Conservation (phyloP, 2,113 vertebrate genomes). For the Xyrauchen texanus region DNA sequence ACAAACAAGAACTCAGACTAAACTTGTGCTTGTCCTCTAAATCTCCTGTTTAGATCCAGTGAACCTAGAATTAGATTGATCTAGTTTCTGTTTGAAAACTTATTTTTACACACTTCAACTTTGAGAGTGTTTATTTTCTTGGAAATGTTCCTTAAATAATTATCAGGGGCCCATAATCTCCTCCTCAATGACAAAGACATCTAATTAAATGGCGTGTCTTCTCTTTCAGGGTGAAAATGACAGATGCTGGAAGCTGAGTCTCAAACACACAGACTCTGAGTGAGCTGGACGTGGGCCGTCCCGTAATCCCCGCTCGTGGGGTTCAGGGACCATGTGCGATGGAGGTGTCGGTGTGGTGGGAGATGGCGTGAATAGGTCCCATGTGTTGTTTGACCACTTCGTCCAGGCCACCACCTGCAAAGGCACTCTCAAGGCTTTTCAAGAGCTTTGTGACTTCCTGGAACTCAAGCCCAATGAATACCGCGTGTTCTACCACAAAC, state of each 20-base stretch:
- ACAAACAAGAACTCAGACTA: too few species aligned
- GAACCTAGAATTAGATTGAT: too few species aligned
- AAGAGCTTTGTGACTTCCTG: slow-evolving; percentile 91
- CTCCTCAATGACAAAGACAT: too few species aligned
- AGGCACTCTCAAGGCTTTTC: slow-evolving; percentile 94
- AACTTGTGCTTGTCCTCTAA: too few species aligned
- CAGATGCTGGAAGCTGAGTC: slow-evolving; percentile 64
- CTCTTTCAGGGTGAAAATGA: slow-evolving; percentile 64
- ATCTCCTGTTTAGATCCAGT: too few species aligned
- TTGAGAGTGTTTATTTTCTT: too few species aligned
- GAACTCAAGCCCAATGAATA: slow-evolving; percentile 90
- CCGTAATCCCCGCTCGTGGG: slow-evolving; percentile 61
- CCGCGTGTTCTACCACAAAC: slow-evolving; percentile 94
- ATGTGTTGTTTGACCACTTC: slow-evolving; percentile 91
- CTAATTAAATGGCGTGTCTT: too few species aligned
- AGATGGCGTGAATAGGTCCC: slow-evolving; percentile 77
- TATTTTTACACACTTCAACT: too few species aligned
- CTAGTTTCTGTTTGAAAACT: too few species aligned
- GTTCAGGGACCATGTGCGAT: slow-evolving; percentile 74
- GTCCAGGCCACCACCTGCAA: slow-evolving; percentile 95
- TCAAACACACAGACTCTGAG: slow-evolving; percentile 27
- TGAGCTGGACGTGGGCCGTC: slow-evolving; percentile 60
- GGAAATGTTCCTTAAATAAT: too few species aligned
- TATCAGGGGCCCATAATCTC: too few species aligned
- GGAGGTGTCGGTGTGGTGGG: slow-evolving; percentile 50